These are phyloP conservation scores for Oegoconia quadripuncta DNA, from an alignment of 2,888 invertebrate genomes.

Conservation along the genomic window DNA sequence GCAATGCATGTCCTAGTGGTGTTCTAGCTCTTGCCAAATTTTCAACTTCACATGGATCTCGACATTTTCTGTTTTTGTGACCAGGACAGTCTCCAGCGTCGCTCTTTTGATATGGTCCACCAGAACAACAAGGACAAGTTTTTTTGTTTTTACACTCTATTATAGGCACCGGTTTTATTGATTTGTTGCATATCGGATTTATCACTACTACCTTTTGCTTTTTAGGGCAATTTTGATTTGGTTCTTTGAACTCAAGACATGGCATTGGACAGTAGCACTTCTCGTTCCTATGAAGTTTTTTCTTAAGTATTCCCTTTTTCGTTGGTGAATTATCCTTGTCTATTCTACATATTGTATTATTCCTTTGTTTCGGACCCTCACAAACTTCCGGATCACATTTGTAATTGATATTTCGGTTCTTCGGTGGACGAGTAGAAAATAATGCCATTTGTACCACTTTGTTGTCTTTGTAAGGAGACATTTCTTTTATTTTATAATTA, in stretches of 20 bases:
- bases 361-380: too few relatives aligned
- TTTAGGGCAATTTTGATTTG: background rate
- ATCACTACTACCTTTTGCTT: too few relatives aligned
- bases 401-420: background rate
- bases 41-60: constrained; percentile 14
- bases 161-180: background rate
- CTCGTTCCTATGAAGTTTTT: too few relatives aligned
- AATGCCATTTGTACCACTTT: background rate
- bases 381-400: background rate
- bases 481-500: too few relatives aligned
- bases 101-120: constrained; percentile 5
- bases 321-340: too few relatives aligned
- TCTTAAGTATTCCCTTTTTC: too few relatives aligned
- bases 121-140: constrained; percentile 13
- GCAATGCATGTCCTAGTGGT: too few relatives aligned
- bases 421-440: background rate
- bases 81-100: background rate
- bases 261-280: too few relatives aligned
- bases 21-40: too few relatives aligned
- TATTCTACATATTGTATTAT: too few relatives aligned
- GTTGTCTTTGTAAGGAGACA: background rate
- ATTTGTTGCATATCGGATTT: background rate
- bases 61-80: background rate
- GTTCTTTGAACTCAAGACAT: too few relatives aligned
- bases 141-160: constrained; percentile 1